Evolutionary conservation across 2,888 invertebrate species (phyloP).

Genomic region (Tanypteryx hageni): DNA sequence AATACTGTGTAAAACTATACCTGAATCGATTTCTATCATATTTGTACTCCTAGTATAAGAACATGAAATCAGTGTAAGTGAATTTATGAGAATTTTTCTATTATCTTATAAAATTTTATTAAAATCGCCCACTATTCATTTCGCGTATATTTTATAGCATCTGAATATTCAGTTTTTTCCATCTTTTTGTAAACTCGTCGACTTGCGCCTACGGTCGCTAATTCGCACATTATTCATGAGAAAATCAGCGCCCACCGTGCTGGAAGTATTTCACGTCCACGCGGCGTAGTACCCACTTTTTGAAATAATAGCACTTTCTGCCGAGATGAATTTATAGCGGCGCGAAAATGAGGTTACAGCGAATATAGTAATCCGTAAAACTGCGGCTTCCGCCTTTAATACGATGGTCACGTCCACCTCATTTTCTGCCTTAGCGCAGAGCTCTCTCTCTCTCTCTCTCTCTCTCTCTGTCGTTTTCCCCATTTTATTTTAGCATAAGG

Average conservation of each 20-base stretch:
- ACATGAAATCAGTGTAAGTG: too few species aligned
- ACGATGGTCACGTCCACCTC: constrained; percentile 12
- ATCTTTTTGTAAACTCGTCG: neutral
- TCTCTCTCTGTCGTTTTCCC: neutral
- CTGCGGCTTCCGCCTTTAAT: neutral
- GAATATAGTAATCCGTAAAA: neutral
- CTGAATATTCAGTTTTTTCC: too few species aligned
- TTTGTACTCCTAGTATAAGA: too few species aligned
- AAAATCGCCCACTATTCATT: too few species aligned
- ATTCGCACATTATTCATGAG: constrained; percentile 11
- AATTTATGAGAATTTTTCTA: too few species aligned
- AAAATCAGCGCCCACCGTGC: neutral
- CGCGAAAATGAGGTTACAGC: neutral
- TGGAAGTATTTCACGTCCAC: neutral
- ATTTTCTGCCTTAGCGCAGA: neutral
- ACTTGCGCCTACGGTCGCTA: neutral
- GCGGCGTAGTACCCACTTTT: neutral
- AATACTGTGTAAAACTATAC: too few species aligned
- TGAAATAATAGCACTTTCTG: neutral
- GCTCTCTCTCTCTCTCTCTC: neutral
- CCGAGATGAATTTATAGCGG: constrained; percentile 39
- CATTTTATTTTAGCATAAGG: neutral
- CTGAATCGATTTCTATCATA: too few species aligned
- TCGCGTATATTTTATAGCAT: too few species aligned
- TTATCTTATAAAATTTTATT: too few species aligned